These are phyloP conservation scores for Rhodeus uyekii DNA, from an alignment of 2,797 vertebrate genomes.

Conservation along the genomic window DNA sequence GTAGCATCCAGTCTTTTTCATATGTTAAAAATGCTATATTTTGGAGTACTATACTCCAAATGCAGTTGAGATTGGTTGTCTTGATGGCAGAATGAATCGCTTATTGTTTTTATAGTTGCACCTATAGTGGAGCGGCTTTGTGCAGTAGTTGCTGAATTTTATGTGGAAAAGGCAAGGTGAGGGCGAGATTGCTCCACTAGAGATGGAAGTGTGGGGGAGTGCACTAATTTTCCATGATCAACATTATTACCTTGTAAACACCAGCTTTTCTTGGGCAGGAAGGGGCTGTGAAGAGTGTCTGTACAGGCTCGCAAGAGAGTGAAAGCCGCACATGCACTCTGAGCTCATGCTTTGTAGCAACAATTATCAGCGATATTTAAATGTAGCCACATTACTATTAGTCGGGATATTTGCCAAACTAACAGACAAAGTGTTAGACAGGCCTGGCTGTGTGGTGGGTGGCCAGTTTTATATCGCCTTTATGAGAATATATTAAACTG, in stretches of 20 bases:
- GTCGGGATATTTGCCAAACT: constrained; percentile 23
- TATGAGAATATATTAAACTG: constrained; percentile 42
- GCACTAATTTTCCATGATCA: constrained; percentile 57
- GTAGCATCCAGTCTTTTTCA: neutral
- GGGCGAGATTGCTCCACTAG: constrained; percentile 65
- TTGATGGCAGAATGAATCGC: constrained; percentile 27
- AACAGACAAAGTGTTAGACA: constrained; percentile 10
- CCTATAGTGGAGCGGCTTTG: constrained; percentile 27
- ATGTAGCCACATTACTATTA: neutral
- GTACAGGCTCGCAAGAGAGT: constrained; percentile 15
- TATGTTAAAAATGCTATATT: neutral
- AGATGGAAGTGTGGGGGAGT: constrained; percentile 66
- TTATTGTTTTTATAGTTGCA: constrained; percentile 20
- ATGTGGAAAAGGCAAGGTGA: constrained; percentile 74
- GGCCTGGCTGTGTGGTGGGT: constrained; percentile 9
- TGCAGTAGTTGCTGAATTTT: constrained; percentile 57
- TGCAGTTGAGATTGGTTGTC: constrained; percentile 4
- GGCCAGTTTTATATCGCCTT: constrained; percentile 28
- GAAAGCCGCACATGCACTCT: constrained; percentile 27
- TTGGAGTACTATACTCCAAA: neutral
- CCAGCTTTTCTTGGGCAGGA: constrained; percentile 44
- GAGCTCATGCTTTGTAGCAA: constrained; percentile 18
- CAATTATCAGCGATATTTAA: neutral
- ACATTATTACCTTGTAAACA: constrained; percentile 61
- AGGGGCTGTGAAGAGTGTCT: constrained; percentile 34